Evolutionary conservation across 2,113 vertebrate species (phyloP).

Genomic region (Mustelus asterias): DNA sequence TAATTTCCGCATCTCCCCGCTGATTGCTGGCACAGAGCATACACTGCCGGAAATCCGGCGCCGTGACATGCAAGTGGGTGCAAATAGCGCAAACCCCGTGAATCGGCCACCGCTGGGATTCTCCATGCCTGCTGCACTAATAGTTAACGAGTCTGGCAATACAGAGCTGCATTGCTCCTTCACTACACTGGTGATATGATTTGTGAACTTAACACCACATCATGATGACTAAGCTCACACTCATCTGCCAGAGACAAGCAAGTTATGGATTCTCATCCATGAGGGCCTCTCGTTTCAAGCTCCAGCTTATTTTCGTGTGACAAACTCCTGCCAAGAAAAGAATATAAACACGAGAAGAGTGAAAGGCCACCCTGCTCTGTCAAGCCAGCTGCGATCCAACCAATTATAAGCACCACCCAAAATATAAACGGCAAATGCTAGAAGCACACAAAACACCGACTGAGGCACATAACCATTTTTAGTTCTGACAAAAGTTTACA

Average conservation of each 20-base stretch:
- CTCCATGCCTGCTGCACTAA: no score
- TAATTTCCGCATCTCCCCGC: no score
- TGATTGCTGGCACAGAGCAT: no score
- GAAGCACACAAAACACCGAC: not conserved
- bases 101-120: no score
- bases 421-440: not conserved
- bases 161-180: not conserved
- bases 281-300: not conserved
- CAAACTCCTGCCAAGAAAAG: not conserved
- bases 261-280: not conserved
- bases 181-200: not conserved
- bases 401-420: not conserved
- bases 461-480: not conserved
- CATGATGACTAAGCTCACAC: not conserved
- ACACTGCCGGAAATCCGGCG: no score
- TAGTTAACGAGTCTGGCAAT: not conserved
- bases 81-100: no score
- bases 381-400: not conserved
- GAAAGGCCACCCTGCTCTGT: not conserved
- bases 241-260: not conserved
- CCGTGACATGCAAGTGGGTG: no score
- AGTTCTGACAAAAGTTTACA: not conserved
- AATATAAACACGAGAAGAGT: not conserved
- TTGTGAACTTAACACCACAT: not conserved
- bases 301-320: not conserved